Evolutionary conservation across 1,140 invertebrate genomes (phyloP).

Genomic region (Drosophila subpulchrella): DNA sequence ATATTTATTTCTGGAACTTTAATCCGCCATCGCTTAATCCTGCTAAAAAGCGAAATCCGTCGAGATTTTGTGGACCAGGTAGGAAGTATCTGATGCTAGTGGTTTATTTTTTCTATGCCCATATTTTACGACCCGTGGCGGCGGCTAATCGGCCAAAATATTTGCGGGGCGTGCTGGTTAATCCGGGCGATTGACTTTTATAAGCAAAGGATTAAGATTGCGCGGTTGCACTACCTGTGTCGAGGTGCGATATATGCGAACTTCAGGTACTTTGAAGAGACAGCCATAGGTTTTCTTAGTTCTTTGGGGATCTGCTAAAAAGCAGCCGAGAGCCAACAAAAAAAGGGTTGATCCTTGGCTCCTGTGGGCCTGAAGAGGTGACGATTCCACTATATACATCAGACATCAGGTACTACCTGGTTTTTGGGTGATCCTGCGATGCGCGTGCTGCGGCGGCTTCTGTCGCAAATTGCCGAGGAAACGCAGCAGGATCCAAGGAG

Average conservation of each 20-base stretch:
- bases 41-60: constrained; percentile 18
- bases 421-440: constrained; percentile 8
- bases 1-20: neutral
- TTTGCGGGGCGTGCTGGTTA: constrained; percentile 76
- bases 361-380: constrained; percentile 19
- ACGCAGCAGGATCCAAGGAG: constrained; percentile 61
- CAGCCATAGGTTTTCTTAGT: constrained; percentile 18
- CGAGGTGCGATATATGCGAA: neutral
- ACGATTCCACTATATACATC: neutral
- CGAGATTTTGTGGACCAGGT: constrained; percentile 24
- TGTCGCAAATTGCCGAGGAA: constrained; percentile 59
- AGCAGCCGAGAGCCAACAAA: constrained; percentile 32
- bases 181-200: constrained; percentile 77
- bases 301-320: constrained; percentile 25
- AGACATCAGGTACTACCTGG: constrained; percentile 15
- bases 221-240: constrained; percentile 52
- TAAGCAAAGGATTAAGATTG: constrained; percentile 78
- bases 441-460: constrained; percentile 43
- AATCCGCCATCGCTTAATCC: constrained; percentile 5
- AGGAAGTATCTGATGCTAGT: constrained; percentile 4
- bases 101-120: constrained; percentile 19
- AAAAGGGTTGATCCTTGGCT: constrained; percentile 60
- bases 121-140: constrained; percentile 53
- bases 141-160: constrained; percentile 80
- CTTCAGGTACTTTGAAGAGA: neutral